These are phyloP conservation scores for Megalonaias nervosa DNA, from an alignment of 1,140 invertebrate species.

Conservation along the genomic window DNA sequence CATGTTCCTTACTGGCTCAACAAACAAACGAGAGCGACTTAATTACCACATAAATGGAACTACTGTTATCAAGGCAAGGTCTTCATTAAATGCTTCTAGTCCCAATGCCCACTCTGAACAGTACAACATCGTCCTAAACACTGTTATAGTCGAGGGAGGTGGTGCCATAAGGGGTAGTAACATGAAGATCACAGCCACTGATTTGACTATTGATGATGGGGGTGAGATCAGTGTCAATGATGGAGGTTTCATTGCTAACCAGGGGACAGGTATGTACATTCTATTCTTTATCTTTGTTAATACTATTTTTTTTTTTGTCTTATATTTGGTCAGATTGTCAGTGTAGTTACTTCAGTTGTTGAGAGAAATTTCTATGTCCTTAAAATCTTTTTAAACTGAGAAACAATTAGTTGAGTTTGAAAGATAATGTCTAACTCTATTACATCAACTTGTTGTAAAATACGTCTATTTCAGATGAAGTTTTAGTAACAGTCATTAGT, in stretches of 20 bases:
- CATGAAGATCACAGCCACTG: slow-evolving; percentile 46
- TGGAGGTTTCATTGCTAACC: slow-evolving; percentile 49
- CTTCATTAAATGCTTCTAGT: slow-evolving; percentile 52
- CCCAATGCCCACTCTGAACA: slow-evolving; percentile 52
- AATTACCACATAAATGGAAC: slow-evolving; percentile 53
- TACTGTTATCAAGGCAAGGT: slow-evolving; percentile 53
- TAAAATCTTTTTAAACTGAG: no score
- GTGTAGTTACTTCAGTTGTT: no score
- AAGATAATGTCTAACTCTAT: no score
- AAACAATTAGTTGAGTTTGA: no score
- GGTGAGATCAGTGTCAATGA: slow-evolving; percentile 58
- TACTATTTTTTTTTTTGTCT: slow-evolving; percentile 5
- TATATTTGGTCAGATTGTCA: background rate
- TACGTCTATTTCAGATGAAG: no score
- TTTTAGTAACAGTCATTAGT: no score
- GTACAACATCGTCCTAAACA: slow-evolving; percentile 48
- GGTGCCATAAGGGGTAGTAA: slow-evolving; percentile 51
- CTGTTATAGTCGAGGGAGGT: slow-evolving; percentile 56
- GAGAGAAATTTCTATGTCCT: no score
- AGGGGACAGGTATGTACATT: slow-evolving; percentile 45
- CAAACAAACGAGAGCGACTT: slow-evolving; percentile 40
- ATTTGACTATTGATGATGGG: slow-evolving; percentile 58
- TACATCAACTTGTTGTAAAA: no score
- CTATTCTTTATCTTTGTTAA: slow-evolving; percentile 1
- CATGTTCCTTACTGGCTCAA: slow-evolving; percentile 55